These are phyloP conservation scores for Myripristis murdjan DNA, from an alignment of 2,797 vertebrate genomes.

Conservation along the genomic window DNA sequence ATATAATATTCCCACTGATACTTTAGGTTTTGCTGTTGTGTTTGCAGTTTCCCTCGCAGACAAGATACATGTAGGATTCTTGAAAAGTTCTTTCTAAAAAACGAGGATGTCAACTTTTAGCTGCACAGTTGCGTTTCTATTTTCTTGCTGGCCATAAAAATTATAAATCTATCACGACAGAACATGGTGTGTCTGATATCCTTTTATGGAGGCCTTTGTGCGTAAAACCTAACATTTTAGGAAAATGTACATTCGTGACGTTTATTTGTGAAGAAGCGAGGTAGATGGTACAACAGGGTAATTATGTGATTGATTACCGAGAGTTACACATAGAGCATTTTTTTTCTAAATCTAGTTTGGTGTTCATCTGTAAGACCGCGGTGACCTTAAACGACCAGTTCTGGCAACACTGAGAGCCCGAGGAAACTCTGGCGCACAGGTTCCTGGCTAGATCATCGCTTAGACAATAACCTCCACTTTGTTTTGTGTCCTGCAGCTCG, in stretches of 20 bases:
- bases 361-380: slow-evolving; percentile 56
- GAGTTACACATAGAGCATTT: background rate
- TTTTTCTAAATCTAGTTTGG: slow-evolving; percentile 9
- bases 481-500: slow-evolving; percentile 25
- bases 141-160: background rate
- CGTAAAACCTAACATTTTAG: slow-evolving; percentile 46
- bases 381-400: slow-evolving; percentile 67
- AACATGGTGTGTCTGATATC: background rate
- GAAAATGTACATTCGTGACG: slow-evolving; percentile 12
- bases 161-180: background rate
- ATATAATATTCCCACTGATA: too few species aligned
- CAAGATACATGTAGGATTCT: too few species aligned
- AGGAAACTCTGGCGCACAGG: slow-evolving; percentile 16
- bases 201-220: slow-evolving; percentile 28
- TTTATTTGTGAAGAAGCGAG: too few species aligned
- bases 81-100: too few species aligned
- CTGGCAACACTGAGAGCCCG: slow-evolving; percentile 21
- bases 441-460: slow-evolving; percentile 21
- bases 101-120: background rate
- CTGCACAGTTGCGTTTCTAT: background rate
- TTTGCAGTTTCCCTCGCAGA: too few species aligned
- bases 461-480: slow-evolving; percentile 9
- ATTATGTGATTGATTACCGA: background rate
- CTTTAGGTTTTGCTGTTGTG: too few species aligned
- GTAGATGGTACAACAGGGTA: too few species aligned